These are phyloP conservation scores for Drosophila paulistorum DNA, from an alignment of 1,140 invertebrate genomes.

Conservation along the genomic window DNA sequence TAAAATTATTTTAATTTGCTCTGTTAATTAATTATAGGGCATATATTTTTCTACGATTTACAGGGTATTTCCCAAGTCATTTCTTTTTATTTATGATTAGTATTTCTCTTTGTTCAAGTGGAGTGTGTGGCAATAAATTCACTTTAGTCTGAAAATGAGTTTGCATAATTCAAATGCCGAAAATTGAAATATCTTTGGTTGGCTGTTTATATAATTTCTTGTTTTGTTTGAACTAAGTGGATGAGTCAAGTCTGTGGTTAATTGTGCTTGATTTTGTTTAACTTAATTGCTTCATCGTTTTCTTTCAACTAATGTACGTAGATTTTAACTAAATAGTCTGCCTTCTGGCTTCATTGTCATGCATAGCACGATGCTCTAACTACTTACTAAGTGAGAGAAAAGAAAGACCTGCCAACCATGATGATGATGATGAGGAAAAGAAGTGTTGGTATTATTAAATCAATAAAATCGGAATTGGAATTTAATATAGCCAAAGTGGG, in stretches of 20 bases:
- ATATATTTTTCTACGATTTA: not conserved
- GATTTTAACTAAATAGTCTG: not conserved
- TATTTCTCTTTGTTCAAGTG: constrained; percentile 1
- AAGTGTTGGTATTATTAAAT: constrained; percentile 42
- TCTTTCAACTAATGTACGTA: not conserved
- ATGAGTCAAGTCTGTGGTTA: constrained; percentile 12
- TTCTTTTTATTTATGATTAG: not conserved
- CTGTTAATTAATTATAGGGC: no score
- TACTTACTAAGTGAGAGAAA: constrained; percentile 27
- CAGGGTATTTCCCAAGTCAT: not conserved
- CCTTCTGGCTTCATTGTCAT: constrained; percentile 27
- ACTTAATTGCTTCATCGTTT: constrained; percentile 16
- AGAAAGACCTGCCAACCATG: not conserved
- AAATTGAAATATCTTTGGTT: constrained; percentile 48
- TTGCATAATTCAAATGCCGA: constrained; percentile 66
- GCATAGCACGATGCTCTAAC: not conserved
- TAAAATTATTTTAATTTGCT: no score
- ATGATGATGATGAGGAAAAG: not conserved
- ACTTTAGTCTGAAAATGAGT: constrained; percentile 67
- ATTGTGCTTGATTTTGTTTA: constrained; percentile 6
- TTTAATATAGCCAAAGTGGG: constrained; percentile 67
- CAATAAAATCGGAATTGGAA: constrained; percentile 77
- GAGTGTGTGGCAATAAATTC: constrained; percentile 64
- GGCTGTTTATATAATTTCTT: constrained; percentile 18
- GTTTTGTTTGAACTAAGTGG: not conserved